phyloP scores from a whole-genome alignment of 2,113 vertebrate genomes.

The Pitta sordida region DNA sequence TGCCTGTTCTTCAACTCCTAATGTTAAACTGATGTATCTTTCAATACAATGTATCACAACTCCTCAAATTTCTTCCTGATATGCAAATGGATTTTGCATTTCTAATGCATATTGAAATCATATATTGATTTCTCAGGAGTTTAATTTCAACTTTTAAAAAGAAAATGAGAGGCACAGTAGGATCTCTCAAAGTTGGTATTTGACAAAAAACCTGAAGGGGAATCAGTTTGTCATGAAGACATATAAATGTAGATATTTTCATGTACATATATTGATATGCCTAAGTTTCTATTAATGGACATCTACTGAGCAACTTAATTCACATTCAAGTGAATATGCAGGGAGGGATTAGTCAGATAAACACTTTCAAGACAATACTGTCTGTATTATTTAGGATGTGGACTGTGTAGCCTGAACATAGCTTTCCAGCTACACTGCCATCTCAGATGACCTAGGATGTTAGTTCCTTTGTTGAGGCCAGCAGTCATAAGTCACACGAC shows the following conservation, averaged over 20 bases:
- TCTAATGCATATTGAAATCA: not conserved
- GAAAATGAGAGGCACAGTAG: not conserved
- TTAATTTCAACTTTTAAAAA: not conserved
- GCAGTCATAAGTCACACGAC: not conserved
- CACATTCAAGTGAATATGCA: not conserved
- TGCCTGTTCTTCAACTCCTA: not conserved
- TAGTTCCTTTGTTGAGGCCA: not conserved
- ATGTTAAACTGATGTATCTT: not conserved
- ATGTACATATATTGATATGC: not conserved
- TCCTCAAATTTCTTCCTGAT: not conserved
- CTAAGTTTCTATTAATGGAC: not conserved
- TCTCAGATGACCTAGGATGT: not conserved
- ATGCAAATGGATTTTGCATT: not conserved
- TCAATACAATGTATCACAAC: not conserved
- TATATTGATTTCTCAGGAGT: not conserved
- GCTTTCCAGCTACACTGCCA: not conserved
- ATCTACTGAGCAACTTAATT: not conserved
- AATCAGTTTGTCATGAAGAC: not conserved
- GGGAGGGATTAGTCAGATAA: not conserved
- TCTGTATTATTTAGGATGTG: not conserved
- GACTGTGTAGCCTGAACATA: not conserved
- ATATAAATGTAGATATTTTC: not conserved
- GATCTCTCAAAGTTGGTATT: not conserved
- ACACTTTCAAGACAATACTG: not conserved
- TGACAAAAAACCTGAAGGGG: not conserved